Evolutionary conservation across 1,140 invertebrate species (phyloP), one percentile per base, ranked within the genome.

Genomic region (Tetranychus cinnabarinus): DNA sequence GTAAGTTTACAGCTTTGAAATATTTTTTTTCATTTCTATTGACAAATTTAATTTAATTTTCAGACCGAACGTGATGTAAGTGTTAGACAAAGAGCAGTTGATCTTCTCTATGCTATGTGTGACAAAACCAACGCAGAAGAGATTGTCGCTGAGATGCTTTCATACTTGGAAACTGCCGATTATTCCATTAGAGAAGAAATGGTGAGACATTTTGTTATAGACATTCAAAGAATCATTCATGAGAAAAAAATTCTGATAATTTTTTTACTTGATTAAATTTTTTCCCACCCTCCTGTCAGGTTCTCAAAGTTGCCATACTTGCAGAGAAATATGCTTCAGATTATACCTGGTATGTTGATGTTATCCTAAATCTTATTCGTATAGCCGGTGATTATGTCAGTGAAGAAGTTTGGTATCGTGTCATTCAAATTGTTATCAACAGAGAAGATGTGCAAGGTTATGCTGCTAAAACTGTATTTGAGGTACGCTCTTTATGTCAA

Each of bases 181-280:
- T 99, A 99, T 75, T 97, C 95, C 31, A 99, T 99, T 68, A 79
- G 95, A 67, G 96, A 99, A 76, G 96, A 99, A 77, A 98, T 99
- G 95, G 23, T 23, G 23, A 23, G 23, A 23, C 23, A 23, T 23
- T 23, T 23, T 23, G 96, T 83, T 66, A 0, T 23, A 23, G 0
- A 0, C 23, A 68, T 71, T 64, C 47, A 33, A 36, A 47, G 23
- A 23, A 23, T 23, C 23, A 23, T 23, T 23, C 23, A 0, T 47
- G 12, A 59, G 8, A 15, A n/a, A 47, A 47, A n/a, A 8, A n/a
- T 60, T 60, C 31, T 59, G 15, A 5, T 59, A 12, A 12, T 3
- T 3, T n/a, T 2, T 47, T n/a, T 47, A 3, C 23, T 47, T 2
- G 52, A 34, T 60, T 42, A 42, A 4, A 12, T n/a, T 37, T 35